Evolutionary conservation across 2,113 vertebrate genomes (phyloP).

Genomic region (Macquaria australasica): DNA sequence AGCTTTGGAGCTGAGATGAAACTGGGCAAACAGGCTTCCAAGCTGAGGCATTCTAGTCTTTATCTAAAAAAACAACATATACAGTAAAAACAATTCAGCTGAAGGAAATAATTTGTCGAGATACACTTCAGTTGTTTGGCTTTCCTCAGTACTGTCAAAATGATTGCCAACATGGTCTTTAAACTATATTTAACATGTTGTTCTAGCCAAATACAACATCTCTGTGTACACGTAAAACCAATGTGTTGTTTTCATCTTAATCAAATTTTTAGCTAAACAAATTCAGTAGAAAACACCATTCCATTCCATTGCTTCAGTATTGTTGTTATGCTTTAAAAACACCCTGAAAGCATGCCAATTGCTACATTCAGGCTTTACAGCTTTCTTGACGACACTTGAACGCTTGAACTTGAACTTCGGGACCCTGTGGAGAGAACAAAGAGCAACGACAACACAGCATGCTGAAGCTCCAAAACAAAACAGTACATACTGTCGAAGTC

Average conservation of each 20-base stretch:
- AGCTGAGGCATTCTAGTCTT: constrained; percentile 72
- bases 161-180: neutral
- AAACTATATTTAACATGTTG: neutral
- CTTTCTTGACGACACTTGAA: constrained; percentile 35
- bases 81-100: neutral
- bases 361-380: constrained; percentile 5
- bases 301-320: neutral
- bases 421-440: constrained; percentile 47
- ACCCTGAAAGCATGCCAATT: neutral
- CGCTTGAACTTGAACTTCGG: constrained; percentile 29
- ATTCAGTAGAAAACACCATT: neutral
- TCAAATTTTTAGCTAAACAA: neutral
- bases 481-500: constrained; percentile 58
- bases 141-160: neutral
- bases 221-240: neutral
- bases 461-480: constrained; percentile 4
- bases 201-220: neutral
- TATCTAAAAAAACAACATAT: constrained; percentile 15
- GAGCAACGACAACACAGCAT: neutral
- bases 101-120: neutral
- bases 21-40: constrained; percentile 71
- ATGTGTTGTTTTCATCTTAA: neutral
- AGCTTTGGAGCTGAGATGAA: constrained; percentile 59
- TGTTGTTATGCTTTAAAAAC: neutral
- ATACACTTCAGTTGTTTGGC: neutral